Evolutionary conservation across 2,888 invertebrate species (phyloP).

Genomic region (Parochlus steinenii): DNA sequence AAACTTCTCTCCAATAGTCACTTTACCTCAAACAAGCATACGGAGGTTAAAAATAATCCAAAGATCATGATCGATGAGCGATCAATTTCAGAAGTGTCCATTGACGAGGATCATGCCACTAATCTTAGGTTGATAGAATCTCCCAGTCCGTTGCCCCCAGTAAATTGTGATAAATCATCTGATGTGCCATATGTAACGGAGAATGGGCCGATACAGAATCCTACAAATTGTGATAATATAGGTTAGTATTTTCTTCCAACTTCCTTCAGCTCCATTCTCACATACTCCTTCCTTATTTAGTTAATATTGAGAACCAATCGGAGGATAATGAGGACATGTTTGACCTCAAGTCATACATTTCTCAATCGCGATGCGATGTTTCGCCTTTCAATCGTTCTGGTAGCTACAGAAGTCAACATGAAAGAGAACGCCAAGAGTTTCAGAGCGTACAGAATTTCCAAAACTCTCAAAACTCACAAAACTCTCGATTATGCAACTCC

Average conservation of each 20-base stretch:
- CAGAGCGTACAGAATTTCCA: constrained; percentile 31
- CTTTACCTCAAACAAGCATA: too few relatives aligned
- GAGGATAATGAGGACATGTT: constrained; percentile 48
- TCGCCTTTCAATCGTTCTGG: constrained; percentile 51
- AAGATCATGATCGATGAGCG: constrained; percentile 13
- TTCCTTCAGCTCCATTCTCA: too few relatives aligned
- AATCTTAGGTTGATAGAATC: constrained; percentile 19
- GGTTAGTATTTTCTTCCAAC: too few relatives aligned
- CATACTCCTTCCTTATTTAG: too few relatives aligned
- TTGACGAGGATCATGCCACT: not conserved
- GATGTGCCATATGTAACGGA: too few relatives aligned
- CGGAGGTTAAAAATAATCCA: too few relatives aligned
- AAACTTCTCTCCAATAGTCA: constrained; percentile 12
- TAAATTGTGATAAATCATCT: too few relatives aligned
- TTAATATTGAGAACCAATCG: too few relatives aligned
- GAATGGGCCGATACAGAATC: too few relatives aligned
- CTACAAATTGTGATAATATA: too few relatives aligned
- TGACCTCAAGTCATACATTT: constrained; percentile 54
- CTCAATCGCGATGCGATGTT: constrained; percentile 56
- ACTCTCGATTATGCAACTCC: constrained; percentile 32
- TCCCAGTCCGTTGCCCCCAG: constrained; percentile 19
- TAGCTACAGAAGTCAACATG: constrained; percentile 44
- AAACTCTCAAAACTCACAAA: constrained; percentile 24
- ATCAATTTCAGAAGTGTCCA: constrained; percentile 5
- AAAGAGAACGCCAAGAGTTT: constrained; percentile 27